Base-by-base conservation (phyloP, 2,113 vertebrate species). In the Caranx melampygus region DNA sequence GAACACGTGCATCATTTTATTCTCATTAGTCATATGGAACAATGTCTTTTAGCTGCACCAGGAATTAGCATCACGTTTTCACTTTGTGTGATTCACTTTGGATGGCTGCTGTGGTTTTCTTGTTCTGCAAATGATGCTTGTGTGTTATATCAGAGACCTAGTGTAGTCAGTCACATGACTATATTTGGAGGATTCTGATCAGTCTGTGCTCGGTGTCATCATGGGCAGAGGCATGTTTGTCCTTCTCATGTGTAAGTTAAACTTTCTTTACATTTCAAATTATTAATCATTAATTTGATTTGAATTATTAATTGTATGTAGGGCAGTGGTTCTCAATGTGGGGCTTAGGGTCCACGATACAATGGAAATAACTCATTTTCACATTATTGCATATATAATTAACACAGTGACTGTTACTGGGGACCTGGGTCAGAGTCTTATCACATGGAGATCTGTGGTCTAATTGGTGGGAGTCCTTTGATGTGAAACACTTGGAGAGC, bases 201-300 rank as follows among this genome's bases (percentile, higher is more conserved):
- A 45, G 57, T 61, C 26, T 45, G 4, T 70, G 6, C 49, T 65
- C 33, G 33, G 51, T 64, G 69, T 68, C 64, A 68, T 42, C 35
- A 87, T 83, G 77, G 0, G 42, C 16, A 49, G 42, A 3, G 16
- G 3, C 7, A 47, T 67, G 34, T 61, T 86, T 11, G 3, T 68
- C 57, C 14, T 83, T 65, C 42, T 88, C 40, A 52, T 75, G 10
- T 31, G 81, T 86, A 18, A 66, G 81, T 83, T 1, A 3, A 52
- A 0, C 35, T 3, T 58, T 1, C 5, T 64, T 14, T 65, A 13
- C 33, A 34, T 55, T 45, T 14, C 31, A 8, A 1, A 52, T 26
- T 18, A 33, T 59, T 4, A 14, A 26, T 26, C 1, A 26, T 26
- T 26, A 26, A 26, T 26, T 26, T 26, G 26, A 1, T 26, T 26